A percentile compares a stretch with the other conserved stretches of the same genome.
Evolutionary conservation across 2,888 invertebrate genomes (phyloP).

Genomic region (Heteromyza rotundicornis): DNA sequence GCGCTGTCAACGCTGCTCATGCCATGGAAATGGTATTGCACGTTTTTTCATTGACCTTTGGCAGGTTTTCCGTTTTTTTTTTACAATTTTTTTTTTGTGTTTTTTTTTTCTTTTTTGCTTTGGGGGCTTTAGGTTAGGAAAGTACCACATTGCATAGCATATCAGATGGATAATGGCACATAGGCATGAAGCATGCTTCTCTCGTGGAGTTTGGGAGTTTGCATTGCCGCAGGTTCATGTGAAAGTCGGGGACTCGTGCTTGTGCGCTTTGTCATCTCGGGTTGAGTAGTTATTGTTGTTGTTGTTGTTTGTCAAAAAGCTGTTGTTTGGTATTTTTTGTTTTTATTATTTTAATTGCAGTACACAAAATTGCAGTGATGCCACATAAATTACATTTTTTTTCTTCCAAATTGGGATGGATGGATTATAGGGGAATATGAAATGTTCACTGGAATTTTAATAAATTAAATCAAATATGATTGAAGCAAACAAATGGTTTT

Average conservation of each 20-base stretch:
- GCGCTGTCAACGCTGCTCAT: not conserved
- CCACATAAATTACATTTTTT: too few relatives aligned
- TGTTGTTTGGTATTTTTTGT: not conserved
- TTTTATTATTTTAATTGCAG: not conserved
- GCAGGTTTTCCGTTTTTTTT: not conserved
- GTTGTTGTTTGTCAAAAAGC: not conserved
- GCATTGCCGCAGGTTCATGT: constrained; percentile 2
- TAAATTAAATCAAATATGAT: too few relatives aligned
- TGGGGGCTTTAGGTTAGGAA: not conserved
- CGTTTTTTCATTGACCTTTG: constrained; percentile 4
- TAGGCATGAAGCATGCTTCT: too few relatives aligned
- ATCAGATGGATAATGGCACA: too few relatives aligned
- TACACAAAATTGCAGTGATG: not conserved
- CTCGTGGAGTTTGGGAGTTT: not conserved
- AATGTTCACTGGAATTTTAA: too few relatives aligned
- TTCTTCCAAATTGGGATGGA: too few relatives aligned
- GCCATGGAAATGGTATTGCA: not conserved
- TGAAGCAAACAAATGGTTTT: too few relatives aligned
- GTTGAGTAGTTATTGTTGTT: not conserved
- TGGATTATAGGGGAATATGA: too few relatives aligned
- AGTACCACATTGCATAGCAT: not conserved
- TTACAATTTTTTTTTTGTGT: too few relatives aligned
- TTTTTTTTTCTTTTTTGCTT: too few relatives aligned
- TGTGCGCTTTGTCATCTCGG: not conserved
- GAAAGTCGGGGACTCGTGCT: not conserved